Percentiles rank a stretch among this genome's conserved stretches.
These are phyloP conservation scores for Drosophila anomalata DNA, from an alignment of 2,888 invertebrate genomes.

Conservation along the genomic window DNA sequence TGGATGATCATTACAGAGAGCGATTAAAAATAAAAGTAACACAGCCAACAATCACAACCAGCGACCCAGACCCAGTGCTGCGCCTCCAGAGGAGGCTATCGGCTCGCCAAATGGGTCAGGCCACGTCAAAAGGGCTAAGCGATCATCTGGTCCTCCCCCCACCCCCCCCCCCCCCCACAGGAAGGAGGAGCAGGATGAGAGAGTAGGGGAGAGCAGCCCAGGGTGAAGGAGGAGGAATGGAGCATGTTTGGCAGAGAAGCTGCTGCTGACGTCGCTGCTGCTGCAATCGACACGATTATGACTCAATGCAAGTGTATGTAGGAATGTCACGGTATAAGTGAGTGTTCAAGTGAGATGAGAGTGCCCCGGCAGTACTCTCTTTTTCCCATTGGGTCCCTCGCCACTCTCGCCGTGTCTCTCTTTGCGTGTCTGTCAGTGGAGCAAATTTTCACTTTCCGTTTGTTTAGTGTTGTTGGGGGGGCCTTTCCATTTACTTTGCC, in stretches of 20 bases:
- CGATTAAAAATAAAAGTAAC: slow-evolving; percentile 37
- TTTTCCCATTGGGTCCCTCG: slow-evolving; percentile 9
- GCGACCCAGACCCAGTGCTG: slow-evolving; percentile 77
- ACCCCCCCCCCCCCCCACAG: slow-evolving; percentile 31
- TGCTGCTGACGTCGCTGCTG: slow-evolving; percentile 42
- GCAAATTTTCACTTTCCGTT: slow-evolving; percentile 84
- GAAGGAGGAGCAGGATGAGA: slow-evolving; percentile 66
- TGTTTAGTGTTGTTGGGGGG: slow-evolving; percentile 72
- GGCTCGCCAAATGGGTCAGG: slow-evolving; percentile 45
- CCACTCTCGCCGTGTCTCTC: slow-evolving; percentile 15
- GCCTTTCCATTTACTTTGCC: slow-evolving; percentile 74
- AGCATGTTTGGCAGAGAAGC: slow-evolving; percentile 37
- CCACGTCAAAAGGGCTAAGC: slow-evolving; percentile 41
- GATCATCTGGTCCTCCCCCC: slow-evolving; percentile 36
- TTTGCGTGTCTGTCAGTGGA: slow-evolving; percentile 63
- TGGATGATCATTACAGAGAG: slow-evolving; percentile 23
- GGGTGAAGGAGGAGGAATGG: slow-evolving; percentile 8
- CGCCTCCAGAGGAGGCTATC: slow-evolving; percentile 24
- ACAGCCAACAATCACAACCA: slow-evolving; percentile 31
- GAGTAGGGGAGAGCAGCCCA: slow-evolving; percentile 36
- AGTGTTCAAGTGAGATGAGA: slow-evolving; percentile 17
- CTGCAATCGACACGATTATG: slow-evolving; percentile 77
- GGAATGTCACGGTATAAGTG: slow-evolving; percentile 33
- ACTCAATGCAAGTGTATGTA: slow-evolving; percentile 72
- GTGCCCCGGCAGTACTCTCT: slow-evolving; percentile 8